phyloP scores from a whole-genome alignment of 1,140 invertebrate genomes.

The Callitettix versicolor region DNA sequence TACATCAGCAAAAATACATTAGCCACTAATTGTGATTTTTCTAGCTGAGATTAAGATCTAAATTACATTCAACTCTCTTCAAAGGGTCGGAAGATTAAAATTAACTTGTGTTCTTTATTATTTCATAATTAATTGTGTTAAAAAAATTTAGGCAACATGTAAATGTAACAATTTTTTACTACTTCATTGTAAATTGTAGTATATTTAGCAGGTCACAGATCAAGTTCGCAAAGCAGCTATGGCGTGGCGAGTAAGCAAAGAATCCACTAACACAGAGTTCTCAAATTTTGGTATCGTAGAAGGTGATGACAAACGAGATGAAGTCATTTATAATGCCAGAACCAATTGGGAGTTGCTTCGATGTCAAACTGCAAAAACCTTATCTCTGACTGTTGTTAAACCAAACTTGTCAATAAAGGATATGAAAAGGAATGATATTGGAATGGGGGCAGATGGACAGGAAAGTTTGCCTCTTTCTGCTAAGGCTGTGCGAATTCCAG shows the following conservation, averaged over 20 bases:
- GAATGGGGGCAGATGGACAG: slow-evolving; percentile 14
- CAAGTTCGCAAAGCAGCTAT: slow-evolving; percentile 60
- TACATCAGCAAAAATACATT: too few relatives aligned
- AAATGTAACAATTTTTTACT: too few relatives aligned
- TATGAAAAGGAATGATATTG: slow-evolving; percentile 21
- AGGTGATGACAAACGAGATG: slow-evolving; percentile 5
- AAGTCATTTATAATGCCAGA: slow-evolving; percentile 61
- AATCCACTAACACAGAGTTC: slow-evolving; percentile 52
- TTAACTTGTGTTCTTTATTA: too few relatives aligned
- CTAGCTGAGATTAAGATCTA: too few relatives aligned
- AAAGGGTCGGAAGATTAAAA: too few relatives aligned
- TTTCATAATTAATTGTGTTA: too few relatives aligned
- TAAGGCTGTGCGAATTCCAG: slow-evolving; percentile 30
- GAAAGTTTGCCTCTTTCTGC: slow-evolving; percentile 31
- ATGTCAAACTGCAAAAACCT: slow-evolving; percentile 42
- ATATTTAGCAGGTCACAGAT: slow-evolving; percentile 39
- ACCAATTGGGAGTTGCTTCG: slow-evolving; percentile 69
- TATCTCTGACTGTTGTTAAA: slow-evolving; percentile 27
- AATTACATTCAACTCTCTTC: too few relatives aligned
- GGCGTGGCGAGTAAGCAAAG: slow-evolving; percentile 63
- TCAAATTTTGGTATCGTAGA: slow-evolving; percentile 37
- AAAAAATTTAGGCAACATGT: too few relatives aligned
- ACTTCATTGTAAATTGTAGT: background rate
- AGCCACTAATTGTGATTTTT: too few relatives aligned
- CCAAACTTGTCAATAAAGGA: slow-evolving; percentile 30